Evolutionary conservation across 2,888 invertebrate species (phyloP).

Genomic region (Dendrolimus pini): DNA sequence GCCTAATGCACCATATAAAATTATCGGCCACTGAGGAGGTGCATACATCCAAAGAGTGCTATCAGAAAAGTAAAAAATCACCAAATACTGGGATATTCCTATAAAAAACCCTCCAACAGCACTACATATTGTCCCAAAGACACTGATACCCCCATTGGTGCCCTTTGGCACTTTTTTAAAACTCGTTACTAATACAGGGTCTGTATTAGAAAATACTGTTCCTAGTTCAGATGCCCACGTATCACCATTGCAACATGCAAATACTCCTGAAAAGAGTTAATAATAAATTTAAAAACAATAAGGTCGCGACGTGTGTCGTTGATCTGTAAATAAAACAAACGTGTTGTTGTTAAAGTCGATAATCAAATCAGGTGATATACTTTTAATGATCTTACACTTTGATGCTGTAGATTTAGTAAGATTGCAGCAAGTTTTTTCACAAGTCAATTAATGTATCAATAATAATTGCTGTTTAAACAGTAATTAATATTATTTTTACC

Average conservation of each 20-base stretch:
- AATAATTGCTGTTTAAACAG: too few species aligned
- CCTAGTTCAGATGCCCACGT: slow-evolving; percentile 95
- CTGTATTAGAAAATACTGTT: slow-evolving; percentile 80
- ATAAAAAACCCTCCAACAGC: slow-evolving; percentile 82
- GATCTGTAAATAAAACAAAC: too few species aligned
- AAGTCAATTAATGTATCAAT: too few species aligned
- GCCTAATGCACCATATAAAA: slow-evolving; percentile 82
- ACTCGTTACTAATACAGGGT: slow-evolving; percentile 86
- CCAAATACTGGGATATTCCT: slow-evolving; percentile 83
- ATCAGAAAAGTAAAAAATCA: slow-evolving; percentile 80
- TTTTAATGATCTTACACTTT: too few species aligned
- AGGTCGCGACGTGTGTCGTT: too few species aligned
- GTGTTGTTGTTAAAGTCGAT: too few species aligned
- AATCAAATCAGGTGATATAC: too few species aligned
- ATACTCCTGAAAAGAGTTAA: slow-evolving; percentile 70
- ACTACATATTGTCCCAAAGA: slow-evolving; percentile 75
- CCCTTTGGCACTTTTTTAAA: slow-evolving; percentile 87
- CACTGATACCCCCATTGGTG: slow-evolving; percentile 92
- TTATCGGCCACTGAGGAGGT: slow-evolving; percentile 87
- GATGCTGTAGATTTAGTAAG: too few species aligned
- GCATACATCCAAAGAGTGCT: slow-evolving; percentile 70
- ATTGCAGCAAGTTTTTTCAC: too few species aligned
- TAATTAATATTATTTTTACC: too few species aligned
- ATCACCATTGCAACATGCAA: slow-evolving; percentile 91
- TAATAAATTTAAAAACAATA: slow-evolving; percentile 5